Conservation (phyloP, 2,888 invertebrate species). For the Adelphocoris suturalis region DNA sequence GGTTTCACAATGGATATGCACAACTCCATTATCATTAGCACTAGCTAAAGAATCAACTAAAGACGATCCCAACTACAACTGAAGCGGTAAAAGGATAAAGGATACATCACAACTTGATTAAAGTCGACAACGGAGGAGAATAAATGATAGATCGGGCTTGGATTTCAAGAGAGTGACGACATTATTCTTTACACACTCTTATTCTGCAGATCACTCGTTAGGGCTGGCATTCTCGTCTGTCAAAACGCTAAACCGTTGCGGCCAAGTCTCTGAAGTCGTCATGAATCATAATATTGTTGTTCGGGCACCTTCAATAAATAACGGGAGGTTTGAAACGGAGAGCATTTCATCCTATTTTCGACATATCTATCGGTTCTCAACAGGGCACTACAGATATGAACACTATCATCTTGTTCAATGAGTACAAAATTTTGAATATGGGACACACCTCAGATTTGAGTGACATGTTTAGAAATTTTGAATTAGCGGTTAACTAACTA, state of each 20-base stretch:
- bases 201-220: conserved; percentile 15
- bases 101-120: not conserved
- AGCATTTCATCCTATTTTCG: too few species aligned
- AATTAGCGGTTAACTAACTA: too few species aligned
- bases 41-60: not conserved
- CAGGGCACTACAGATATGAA: too few species aligned
- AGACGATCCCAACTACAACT: not conserved
- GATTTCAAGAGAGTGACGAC: not conserved
- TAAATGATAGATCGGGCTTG: not conserved
- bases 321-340: not conserved
- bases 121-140: not conserved
- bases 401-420: too few species aligned
- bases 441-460: too few species aligned
- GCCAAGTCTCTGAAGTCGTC: not conserved
- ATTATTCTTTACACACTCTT: not conserved
- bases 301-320: not conserved
- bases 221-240: conserved; percentile 12
- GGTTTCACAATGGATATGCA: not conserved
- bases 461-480: too few species aligned
- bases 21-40: not conserved
- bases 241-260: not conserved
- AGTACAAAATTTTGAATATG: too few species aligned
- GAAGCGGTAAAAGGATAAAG: not conserved
- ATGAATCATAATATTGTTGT: conserved; percentile 28
- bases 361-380: too few species aligned